Percentiles rank a stretch among this genome's conserved stretches.
Conservation (phyloP, 1,140 invertebrate genomes). For the Conus betulinus region DNA sequence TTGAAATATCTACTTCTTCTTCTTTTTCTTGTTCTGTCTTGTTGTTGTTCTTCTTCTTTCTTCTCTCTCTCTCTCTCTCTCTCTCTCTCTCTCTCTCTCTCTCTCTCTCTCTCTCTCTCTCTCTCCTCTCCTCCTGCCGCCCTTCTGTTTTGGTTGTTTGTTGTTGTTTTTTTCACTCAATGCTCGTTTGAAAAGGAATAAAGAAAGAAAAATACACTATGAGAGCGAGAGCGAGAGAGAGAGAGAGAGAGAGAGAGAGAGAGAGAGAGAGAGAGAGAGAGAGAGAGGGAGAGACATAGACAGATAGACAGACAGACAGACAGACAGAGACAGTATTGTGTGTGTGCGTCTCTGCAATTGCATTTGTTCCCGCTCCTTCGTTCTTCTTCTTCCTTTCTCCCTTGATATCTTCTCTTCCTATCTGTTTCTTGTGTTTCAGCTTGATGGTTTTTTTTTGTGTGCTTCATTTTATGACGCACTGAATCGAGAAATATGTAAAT, state of each 20-base stretch:
- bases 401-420: too few species aligned
- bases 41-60: background rate
- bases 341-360: too few species aligned
- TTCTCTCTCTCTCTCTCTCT: background rate
- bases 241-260: too few species aligned
- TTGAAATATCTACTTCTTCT: background rate
- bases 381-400: too few species aligned
- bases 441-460: too few species aligned
- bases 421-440: too few species aligned
- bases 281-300: background rate
- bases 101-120: background rate
- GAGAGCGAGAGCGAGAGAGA: too few species aligned
- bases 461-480: too few species aligned
- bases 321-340: background rate
- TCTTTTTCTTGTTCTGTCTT: background rate
- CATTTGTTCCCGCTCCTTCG: too few species aligned
- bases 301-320: background rate
- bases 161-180: too few species aligned
- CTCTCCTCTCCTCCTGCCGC: background rate
- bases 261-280: too few species aligned
- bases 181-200: background rate
- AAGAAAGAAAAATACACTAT: background rate
- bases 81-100: conserved; percentile 4
- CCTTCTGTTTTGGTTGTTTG: background rate
- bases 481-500: too few species aligned